A percentile compares a stretch with the other conserved stretches of the same genome.
Conservation (phyloP, 2,888 invertebrate genomes). For the Lasius fuliginosus region DNA sequence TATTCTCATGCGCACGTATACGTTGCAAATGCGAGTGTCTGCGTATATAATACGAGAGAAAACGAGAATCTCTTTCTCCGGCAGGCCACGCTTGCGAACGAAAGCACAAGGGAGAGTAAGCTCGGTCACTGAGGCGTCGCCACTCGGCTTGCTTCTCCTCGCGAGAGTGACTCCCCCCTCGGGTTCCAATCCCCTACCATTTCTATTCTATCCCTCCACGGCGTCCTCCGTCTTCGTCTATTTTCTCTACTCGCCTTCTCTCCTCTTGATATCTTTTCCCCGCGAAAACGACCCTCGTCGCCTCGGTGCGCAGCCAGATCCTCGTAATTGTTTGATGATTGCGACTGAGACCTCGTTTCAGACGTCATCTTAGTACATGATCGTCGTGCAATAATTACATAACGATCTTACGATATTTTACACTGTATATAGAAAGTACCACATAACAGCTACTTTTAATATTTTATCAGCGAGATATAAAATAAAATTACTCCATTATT, state of each 20-base stretch:
- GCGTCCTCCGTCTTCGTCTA: constrained; percentile 69
- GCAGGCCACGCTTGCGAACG: constrained; percentile 79
- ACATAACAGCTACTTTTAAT: neutral
- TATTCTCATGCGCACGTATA: neutral
- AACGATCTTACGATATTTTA: constrained; percentile 8
- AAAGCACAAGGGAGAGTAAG: constrained; percentile 82
- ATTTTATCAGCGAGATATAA: neutral
- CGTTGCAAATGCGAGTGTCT: neutral
- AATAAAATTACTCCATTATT: neutral
- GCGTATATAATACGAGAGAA: constrained; percentile 63
- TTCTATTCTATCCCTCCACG: constrained; percentile 76
- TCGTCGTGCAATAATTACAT: constrained; percentile 65
- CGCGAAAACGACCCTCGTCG: constrained; percentile 69
- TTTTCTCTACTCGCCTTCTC: constrained; percentile 63
- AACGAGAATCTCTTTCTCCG: constrained; percentile 69
- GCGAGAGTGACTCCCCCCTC: constrained; percentile 76
- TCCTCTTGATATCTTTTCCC: constrained; percentile 67
- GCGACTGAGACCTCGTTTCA: constrained; percentile 36
- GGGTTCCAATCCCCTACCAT: constrained; percentile 77
- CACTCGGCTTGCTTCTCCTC: constrained; percentile 81
- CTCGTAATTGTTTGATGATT: constrained; percentile 71
- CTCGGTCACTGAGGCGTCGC: constrained; percentile 84
- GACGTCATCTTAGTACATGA: constrained; percentile 44
- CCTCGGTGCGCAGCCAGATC: constrained; percentile 64
- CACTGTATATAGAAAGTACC: neutral